These are phyloP conservation scores for Cephus spinipes DNA, from an alignment of 2,888 invertebrate genomes.

Conservation along the genomic window DNA sequence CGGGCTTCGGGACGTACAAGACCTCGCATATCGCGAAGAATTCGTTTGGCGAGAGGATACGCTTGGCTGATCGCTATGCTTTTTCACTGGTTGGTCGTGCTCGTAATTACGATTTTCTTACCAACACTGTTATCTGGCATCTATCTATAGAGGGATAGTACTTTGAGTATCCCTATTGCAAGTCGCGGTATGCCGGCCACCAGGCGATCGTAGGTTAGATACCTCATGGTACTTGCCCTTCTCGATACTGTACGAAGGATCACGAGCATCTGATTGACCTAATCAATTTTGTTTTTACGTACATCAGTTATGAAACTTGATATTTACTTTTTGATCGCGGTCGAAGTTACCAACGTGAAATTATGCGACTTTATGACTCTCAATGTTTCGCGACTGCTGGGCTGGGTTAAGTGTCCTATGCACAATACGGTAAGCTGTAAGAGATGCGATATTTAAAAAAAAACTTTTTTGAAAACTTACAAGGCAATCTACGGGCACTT, in stretches of 20 bases:
- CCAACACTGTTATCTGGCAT: slow-evolving; percentile 38
- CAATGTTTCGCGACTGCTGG: not conserved
- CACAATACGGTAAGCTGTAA: not conserved
- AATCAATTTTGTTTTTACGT: not conserved
- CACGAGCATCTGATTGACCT: not conserved
- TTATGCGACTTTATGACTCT: not conserved
- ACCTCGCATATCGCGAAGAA: not conserved
- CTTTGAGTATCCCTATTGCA: not conserved
- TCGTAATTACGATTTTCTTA: slow-evolving; percentile 50
- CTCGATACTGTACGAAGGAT: not conserved
- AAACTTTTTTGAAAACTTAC: not conserved
- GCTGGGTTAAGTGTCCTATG: not conserved
- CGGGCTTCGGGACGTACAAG: not conserved
- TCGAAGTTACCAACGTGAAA: not conserved
- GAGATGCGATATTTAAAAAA: not conserved
- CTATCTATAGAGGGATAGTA: slow-evolving; percentile 31
- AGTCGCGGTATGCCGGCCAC: not conserved
- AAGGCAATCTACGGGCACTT: not conserved
- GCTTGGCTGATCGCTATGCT: slow-evolving; percentile 25
- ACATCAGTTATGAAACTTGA: not conserved
- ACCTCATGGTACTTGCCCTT: not conserved
- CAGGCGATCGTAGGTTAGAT: not conserved
- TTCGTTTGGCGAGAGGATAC: slow-evolving; percentile 22
- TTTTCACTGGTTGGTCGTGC: slow-evolving; percentile 27
- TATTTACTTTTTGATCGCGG: not conserved